Evolutionary conservation across 2,113 vertebrate species (phyloP).

Genomic region (Ameiurus melas): DNA sequence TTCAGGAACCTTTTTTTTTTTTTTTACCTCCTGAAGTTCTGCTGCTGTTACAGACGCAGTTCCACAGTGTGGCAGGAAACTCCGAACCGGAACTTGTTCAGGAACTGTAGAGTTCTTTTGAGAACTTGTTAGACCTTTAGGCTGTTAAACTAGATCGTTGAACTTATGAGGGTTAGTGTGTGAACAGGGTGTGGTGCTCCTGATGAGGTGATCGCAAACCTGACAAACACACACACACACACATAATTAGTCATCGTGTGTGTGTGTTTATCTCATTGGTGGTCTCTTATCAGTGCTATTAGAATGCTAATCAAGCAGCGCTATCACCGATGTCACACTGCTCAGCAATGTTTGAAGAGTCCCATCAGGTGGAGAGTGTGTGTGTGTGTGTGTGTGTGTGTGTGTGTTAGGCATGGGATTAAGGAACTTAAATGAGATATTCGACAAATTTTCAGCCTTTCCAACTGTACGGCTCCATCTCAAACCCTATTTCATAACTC

Average conservation of each 20-base stretch:
- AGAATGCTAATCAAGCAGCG: slow-evolving; percentile 20
- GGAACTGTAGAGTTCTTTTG: background rate
- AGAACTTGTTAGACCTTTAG: background rate
- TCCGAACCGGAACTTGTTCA: background rate
- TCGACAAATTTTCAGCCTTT: background rate
- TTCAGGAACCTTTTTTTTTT: background rate
- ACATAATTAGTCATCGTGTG: background rate
- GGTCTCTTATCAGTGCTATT: slow-evolving; percentile 21
- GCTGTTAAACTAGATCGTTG: background rate
- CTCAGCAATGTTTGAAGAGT: slow-evolving; percentile 32
- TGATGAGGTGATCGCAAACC: background rate
- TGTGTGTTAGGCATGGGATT: background rate
- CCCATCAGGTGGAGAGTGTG: slow-evolving; percentile 12
- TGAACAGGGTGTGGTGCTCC: background rate
- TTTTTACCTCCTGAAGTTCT: background rate
- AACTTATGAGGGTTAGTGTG: background rate
- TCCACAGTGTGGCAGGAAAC: background rate
- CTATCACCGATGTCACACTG: slow-evolving; percentile 34
- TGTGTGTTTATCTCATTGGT: slow-evolving; percentile 9
- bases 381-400: slow-evolving; percentile 2
- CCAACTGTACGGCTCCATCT: background rate
- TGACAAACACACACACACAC: slow-evolving; percentile 22
- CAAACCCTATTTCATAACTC: background rate
- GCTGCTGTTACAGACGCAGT: background rate
- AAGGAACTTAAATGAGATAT: background rate